These are phyloP conservation scores for Erpornis zantholeuca DNA, from an alignment of 2,113 vertebrate genomes.

Conservation along the genomic window DNA sequence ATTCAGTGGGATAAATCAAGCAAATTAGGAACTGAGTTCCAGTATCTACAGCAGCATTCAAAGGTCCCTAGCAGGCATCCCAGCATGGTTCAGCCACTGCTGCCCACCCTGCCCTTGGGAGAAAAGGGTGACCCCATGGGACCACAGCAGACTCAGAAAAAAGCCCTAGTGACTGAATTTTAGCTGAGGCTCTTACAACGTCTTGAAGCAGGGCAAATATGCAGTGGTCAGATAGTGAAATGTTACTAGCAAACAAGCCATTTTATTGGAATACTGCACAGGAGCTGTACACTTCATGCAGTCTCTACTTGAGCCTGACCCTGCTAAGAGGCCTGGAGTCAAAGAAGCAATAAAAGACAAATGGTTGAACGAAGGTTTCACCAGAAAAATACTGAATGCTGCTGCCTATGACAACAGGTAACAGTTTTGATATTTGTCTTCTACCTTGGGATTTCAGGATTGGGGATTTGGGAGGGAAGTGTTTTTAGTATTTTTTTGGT, in stretches of 20 bases:
- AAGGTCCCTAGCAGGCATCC: background rate
- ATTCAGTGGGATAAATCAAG: background rate
- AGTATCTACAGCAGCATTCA: background rate
- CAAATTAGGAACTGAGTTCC: background rate
- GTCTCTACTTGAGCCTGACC: constrained; percentile 81
- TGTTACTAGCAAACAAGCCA: background rate
- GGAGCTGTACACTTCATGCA: constrained; percentile 78
- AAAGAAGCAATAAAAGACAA: constrained; percentile 79
- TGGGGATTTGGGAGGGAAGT: background rate
- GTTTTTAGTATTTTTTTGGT: background rate
- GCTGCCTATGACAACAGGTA: constrained; percentile 78
- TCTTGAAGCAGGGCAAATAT: background rate
- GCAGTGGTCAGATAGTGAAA: background rate
- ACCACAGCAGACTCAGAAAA: background rate
- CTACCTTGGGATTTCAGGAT: background rate
- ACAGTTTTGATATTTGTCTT: background rate
- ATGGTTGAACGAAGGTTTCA: constrained; percentile 78
- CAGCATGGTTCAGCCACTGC: background rate
- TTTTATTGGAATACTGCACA: constrained; percentile 31
- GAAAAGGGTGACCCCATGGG: rapidly evolving
- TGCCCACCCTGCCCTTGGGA: background rate
- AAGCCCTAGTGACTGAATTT: background rate
- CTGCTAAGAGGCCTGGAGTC: constrained; percentile 73
- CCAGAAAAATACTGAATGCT: constrained; percentile 66
- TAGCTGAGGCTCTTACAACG: background rate